phyloP scores from a whole-genome alignment of 2,113 vertebrate genomes.

The Coregonus clupeaformis region DNA sequence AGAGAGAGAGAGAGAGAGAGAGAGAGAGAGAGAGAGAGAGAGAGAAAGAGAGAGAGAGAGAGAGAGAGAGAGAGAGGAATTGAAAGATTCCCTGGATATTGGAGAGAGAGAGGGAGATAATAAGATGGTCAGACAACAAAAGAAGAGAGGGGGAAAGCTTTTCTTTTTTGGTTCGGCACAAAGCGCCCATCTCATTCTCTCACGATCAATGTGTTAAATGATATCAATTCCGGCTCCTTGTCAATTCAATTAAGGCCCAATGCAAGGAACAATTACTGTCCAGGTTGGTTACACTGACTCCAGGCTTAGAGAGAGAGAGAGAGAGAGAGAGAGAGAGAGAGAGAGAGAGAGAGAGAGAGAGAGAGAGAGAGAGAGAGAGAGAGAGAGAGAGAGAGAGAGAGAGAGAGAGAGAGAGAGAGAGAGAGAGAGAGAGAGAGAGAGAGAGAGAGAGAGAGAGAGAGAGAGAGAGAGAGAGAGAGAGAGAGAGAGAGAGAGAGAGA shows the following conservation, averaged over 20 bases:
- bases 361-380: background rate
- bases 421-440: slow-evolving; percentile 45
- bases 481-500: slow-evolving; percentile 44
- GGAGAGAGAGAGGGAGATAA: slow-evolving; percentile 13
- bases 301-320: slow-evolving; percentile 58
- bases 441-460: background rate
- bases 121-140: too few relatives aligned
- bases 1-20: too few relatives aligned
- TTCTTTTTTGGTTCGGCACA: background rate
- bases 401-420: slow-evolving; percentile 46
- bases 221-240: slow-evolving; percentile 66
- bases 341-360: slow-evolving; percentile 49
- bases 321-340: slow-evolving; percentile 42
- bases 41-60: too few relatives aligned
- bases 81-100: too few relatives aligned
- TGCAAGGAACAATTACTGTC: slow-evolving; percentile 75
- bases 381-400: background rate
- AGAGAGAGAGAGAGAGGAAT: too few relatives aligned
- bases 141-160: slow-evolving; percentile 1
- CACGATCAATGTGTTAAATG: slow-evolving; percentile 78
- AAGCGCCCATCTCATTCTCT: slow-evolving; percentile 59
- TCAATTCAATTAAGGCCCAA: slow-evolving; percentile 80
- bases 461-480: slow-evolving; percentile 46
- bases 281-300: slow-evolving; percentile 71
- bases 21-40: too few relatives aligned